Evolutionary conservation across 2,888 invertebrate species (phyloP), one percentile per base, ranked within the genome.

Genomic region (Tipula confusa): DNA sequence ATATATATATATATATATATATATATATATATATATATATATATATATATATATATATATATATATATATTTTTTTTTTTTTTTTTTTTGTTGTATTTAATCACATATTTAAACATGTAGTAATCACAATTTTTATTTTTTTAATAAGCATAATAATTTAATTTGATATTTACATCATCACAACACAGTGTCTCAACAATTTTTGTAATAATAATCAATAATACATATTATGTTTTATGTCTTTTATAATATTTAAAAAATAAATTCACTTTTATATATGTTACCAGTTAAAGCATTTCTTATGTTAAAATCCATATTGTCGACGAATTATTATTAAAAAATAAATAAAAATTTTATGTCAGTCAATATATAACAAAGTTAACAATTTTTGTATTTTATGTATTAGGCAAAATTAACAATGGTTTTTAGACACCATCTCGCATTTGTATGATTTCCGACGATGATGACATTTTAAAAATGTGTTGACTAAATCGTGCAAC

Each of bases 91-190:
- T 64, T 64, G 2, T 64, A 64, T 64, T n/a, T n/a, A n/a, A n/a
- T n/a, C n/a, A n/a, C 64, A 64, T 64, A 43, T 18, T 64, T 64
- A 24, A 64, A 64, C 24, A 64, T 64, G 64, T 64, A 64, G 18
- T 64, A 64, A 64, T 64, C 64, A 64, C 64, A 64, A 64, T 64
- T 64, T 64, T n/a, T n/a, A n/a, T n/a, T n/a, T n/a, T n/a, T 64
- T 11, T 64, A 18, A 64, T 64, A 64, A 64, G 64, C 64, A 24
- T 64, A 64, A 64, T 64, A 64, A 18, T 48, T 18, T 38, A 11
- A n/a, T 43, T 64, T 64, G 64, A 9, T 64, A 64, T 64, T 64
- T 24, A 64, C 64, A 64, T 24, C 24, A 24, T 64, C 64, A 64
- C 64, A 64, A 64, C 24, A 64, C 24, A 9, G 9, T 6, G 7